Percentiles rank a stretch among this genome's conserved stretches.
Evolutionary conservation across 2,113 vertebrate genomes (phyloP).

Genomic region (Cebidichthys violaceus): DNA sequence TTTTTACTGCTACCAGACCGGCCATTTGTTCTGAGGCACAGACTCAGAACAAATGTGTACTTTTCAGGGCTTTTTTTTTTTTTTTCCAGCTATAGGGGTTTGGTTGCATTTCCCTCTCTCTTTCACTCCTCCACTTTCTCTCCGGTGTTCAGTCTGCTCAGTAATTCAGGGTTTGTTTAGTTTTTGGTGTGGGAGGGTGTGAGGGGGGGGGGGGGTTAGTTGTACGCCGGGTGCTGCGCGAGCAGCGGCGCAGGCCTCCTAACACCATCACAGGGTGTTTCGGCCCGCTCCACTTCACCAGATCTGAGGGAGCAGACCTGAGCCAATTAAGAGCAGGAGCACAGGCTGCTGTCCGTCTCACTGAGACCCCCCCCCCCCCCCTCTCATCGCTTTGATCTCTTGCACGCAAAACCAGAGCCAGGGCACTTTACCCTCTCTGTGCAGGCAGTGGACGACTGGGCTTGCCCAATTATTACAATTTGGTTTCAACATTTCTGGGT

Average conservation of each 20-base stretch:
- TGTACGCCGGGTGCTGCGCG: slow-evolving; percentile 49
- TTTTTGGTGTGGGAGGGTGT: slow-evolving; percentile 32
- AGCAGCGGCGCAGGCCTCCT: slow-evolving; percentile 60
- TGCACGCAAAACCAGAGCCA: slow-evolving; percentile 73
- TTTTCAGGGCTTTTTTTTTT: slow-evolving; percentile 56
- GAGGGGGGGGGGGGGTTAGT: slow-evolving; percentile 9
- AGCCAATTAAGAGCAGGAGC: slow-evolving; percentile 79
- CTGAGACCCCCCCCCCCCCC: slow-evolving; percentile 35
- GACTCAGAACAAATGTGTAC: slow-evolving; percentile 50
- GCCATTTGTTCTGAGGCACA: slow-evolving; percentile 73
- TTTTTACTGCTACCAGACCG: slow-evolving; percentile 75
- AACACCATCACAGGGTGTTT: slow-evolving; percentile 79
- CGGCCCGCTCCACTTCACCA: slow-evolving; percentile 77
- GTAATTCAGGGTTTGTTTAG: slow-evolving; percentile 68
- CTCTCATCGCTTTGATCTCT: slow-evolving; percentile 75
- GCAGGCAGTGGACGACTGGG: slow-evolving; percentile 54
- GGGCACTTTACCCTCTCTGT: slow-evolving; percentile 66
- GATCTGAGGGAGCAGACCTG: slow-evolving; percentile 77
- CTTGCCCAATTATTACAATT: slow-evolving; percentile 80
- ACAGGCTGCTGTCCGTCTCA: slow-evolving; percentile 70
- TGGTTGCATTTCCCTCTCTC: slow-evolving; percentile 52
- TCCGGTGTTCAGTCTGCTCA: slow-evolving; percentile 44
- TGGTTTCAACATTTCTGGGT: slow-evolving; percentile 69
- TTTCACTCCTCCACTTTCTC: slow-evolving; percentile 52
- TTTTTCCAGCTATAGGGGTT: slow-evolving; percentile 62